A percentile compares a stretch with the other conserved stretches of the same genome.
Evolutionary conservation across 2,113 vertebrate species (phyloP).

Genomic region (Microtus ochrogaster): DNA sequence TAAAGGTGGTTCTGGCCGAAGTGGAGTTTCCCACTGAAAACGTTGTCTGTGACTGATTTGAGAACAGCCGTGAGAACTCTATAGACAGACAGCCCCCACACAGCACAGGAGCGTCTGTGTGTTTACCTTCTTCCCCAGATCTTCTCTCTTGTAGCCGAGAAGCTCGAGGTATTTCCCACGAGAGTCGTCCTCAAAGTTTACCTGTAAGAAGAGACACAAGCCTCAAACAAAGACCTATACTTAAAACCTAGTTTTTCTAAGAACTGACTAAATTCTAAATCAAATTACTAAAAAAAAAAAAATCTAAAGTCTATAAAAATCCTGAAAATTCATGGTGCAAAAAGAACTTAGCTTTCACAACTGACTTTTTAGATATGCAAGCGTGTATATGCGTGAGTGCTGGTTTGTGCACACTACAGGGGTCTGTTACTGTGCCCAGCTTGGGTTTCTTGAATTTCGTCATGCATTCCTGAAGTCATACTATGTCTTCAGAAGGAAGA

Average conservation of each 20-base stretch:
- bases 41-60: background rate
- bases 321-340: background rate
- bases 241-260: conserved; percentile 46
- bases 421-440: background rate
- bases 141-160: conserved; percentile 95
- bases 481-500: conserved; percentile 15
- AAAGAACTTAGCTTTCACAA: background rate
- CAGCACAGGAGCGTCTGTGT: background rate
- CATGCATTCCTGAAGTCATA: background rate
- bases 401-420: background rate
- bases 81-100: background rate
- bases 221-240: conserved; percentile 19
- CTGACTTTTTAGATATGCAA: background rate
- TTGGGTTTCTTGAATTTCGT: conserved; percentile 21
- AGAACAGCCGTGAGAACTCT: background rate
- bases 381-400: background rate
- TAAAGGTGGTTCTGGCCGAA: background rate
- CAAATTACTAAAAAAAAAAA: conserved; percentile 62
- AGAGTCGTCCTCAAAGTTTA: conserved; percentile 95
- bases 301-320: background rate
- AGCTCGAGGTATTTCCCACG: conserved; percentile 95
- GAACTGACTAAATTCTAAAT: conserved; percentile 33
- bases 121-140: conserved; percentile 93
- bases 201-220: conserved; percentile 85
- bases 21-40: background rate